Evolutionary conservation across 2,888 invertebrate species (phyloP).

Genomic region (Torymus auratus): DNA sequence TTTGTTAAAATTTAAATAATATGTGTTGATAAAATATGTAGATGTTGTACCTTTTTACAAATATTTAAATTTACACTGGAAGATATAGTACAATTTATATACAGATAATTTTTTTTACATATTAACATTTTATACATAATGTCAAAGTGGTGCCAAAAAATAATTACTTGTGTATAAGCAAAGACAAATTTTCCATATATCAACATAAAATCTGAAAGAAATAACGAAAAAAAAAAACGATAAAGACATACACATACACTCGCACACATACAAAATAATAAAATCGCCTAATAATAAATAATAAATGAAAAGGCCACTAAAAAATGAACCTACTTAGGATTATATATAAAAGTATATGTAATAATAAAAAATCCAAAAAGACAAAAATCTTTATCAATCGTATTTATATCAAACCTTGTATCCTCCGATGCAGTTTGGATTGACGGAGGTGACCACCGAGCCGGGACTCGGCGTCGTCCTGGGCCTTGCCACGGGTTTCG

Average conservation of each 20-base stretch:
- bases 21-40: no score
- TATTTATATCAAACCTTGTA: slow-evolving; percentile 83
- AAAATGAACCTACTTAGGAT: slow-evolving; percentile 17
- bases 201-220: slow-evolving; percentile 14
- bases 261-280: slow-evolving; percentile 35
- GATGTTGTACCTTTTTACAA: no score
- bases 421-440: slow-evolving; percentile 80
- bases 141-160: background rate
- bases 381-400: background rate
- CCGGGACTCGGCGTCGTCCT: slow-evolving; percentile 82
- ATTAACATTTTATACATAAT: no score
- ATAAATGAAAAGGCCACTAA: background rate
- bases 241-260: slow-evolving; percentile 23
- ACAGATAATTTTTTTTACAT: no score
- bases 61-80: no score
- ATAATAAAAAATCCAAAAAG: slow-evolving; percentile 16
- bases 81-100: no score
- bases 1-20: no score
- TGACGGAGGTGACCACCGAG: slow-evolving; percentile 80
- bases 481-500: slow-evolving; percentile 84
- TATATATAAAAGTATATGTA: no score
- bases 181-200: background rate
- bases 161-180: background rate
- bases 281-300: slow-evolving; percentile 29
- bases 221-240: slow-evolving; percentile 11